Conservation (phyloP, 1,140 invertebrate species). For the Drosophila seguyi region DNA sequence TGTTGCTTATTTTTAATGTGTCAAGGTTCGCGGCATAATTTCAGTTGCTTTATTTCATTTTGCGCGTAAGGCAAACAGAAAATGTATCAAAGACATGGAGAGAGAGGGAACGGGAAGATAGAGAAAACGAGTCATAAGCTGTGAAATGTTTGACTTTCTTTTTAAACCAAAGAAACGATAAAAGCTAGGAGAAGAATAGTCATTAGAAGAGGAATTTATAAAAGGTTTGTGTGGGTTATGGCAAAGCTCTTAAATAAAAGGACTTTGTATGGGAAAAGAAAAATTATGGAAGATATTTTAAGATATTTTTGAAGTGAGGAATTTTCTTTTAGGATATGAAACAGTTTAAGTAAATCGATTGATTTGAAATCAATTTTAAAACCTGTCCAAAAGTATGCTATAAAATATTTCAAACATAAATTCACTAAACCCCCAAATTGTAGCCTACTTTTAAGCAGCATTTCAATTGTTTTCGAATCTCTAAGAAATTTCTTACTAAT, state of each 20-base stretch:
- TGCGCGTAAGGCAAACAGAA: constrained; percentile 66
- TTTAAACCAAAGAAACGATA: constrained; percentile 19
- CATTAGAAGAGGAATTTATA: background rate
- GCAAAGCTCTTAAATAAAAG: background rate
- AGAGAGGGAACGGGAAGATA: constrained; percentile 6
- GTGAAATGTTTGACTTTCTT: constrained; percentile 47
- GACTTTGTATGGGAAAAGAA: background rate
- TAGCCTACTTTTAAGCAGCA: background rate
- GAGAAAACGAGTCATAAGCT: constrained; percentile 31
- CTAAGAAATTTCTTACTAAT: background rate
- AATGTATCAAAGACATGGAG: constrained; percentile 37
- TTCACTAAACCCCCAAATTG: background rate
- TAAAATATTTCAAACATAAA: background rate
- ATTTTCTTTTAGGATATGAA: too few relatives aligned
- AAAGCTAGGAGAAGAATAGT: background rate
- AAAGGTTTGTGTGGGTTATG: background rate
- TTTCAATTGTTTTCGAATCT: background rate
- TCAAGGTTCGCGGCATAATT: constrained; percentile 83
- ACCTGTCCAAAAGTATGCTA: background rate
- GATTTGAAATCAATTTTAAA: too few relatives aligned
- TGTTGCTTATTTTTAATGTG: constrained; percentile 79
- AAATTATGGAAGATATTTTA: background rate
- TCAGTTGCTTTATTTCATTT: constrained; percentile 76
- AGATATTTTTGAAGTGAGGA: background rate
- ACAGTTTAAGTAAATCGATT: background rate